Evolutionary conservation across 2,113 vertebrate genomes (phyloP).

Genomic region (Microcebus murinus): DNA sequence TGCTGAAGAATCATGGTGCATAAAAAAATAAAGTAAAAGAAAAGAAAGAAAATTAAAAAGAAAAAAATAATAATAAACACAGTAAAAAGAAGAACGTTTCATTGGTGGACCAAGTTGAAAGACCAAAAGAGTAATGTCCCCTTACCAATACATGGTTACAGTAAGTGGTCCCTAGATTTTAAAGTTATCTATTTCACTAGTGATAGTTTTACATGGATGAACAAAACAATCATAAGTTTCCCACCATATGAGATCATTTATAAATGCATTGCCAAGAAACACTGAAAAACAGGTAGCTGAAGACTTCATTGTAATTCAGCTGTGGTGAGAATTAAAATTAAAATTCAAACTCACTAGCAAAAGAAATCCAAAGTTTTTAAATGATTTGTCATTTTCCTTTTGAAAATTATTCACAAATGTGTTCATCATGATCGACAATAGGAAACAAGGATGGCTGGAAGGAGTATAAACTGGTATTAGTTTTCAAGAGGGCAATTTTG

Average conservation of each 20-base stretch:
- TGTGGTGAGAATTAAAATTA: constrained; percentile 11
- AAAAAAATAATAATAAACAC: neutral
- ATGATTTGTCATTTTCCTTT: neutral
- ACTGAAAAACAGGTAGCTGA: neutral
- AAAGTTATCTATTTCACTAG: neutral
- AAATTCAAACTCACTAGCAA: neutral
- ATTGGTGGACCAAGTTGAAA: neutral
- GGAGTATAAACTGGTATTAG: neutral
- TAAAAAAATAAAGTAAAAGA: no score
- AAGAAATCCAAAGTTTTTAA: constrained; percentile 7
- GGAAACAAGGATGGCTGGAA: neutral
- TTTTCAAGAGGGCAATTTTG: constrained; percentile 33
- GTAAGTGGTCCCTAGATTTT: neutral
- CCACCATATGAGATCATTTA: neutral
- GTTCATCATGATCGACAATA: neutral
- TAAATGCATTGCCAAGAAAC: neutral
- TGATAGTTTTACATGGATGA: neutral
- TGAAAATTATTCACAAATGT: neutral
- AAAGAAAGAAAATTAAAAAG: no score
- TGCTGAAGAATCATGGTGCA: no score
- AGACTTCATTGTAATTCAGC: neutral
- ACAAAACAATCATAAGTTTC: neutral
- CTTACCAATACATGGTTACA: neutral
- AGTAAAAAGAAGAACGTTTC: neutral
- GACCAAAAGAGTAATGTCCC: neutral